Conservation (phyloP, 2,797 vertebrate species). For the Alca torda region DNA sequence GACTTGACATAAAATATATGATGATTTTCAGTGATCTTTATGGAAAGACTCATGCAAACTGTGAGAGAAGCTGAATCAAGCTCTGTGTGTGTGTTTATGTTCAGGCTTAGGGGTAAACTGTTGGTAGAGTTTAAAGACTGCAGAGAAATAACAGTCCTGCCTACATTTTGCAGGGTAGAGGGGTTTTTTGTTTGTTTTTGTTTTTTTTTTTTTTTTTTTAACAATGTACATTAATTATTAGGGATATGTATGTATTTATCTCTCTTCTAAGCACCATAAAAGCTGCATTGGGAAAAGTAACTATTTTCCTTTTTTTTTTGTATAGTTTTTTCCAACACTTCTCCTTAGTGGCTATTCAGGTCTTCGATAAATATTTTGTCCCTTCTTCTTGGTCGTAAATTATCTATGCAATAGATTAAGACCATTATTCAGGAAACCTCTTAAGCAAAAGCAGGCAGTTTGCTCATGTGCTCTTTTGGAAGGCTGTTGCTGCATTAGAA, state of each 20-base stretch:
- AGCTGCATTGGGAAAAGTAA: neutral
- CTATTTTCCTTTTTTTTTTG: neutral
- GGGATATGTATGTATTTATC: neutral
- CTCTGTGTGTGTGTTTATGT: neutral
- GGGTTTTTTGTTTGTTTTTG: neutral
- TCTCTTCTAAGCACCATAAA: neutral
- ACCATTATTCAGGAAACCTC: neutral
- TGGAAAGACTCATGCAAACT: neutral
- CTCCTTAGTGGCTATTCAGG: neutral
- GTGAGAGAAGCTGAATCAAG: neutral
- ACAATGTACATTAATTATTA: neutral
- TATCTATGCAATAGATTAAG: neutral
- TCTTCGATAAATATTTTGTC: neutral
- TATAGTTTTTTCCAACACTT: neutral
- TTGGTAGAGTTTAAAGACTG: neutral
- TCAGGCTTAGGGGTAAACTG: neutral
- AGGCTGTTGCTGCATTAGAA: neutral
- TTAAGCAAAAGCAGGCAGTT: neutral
- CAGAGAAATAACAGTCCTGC: neutral
- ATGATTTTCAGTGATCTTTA: neutral
- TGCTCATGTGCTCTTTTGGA: neutral
- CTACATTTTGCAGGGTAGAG: neutral
- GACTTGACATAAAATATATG: neutral
- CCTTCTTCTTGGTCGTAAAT: neutral
- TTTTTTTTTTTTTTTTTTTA: accelerated